These are phyloP conservation scores for Eupithecia tripunctaria DNA, from an alignment of 2,888 invertebrate genomes.

Conservation along the genomic window DNA sequence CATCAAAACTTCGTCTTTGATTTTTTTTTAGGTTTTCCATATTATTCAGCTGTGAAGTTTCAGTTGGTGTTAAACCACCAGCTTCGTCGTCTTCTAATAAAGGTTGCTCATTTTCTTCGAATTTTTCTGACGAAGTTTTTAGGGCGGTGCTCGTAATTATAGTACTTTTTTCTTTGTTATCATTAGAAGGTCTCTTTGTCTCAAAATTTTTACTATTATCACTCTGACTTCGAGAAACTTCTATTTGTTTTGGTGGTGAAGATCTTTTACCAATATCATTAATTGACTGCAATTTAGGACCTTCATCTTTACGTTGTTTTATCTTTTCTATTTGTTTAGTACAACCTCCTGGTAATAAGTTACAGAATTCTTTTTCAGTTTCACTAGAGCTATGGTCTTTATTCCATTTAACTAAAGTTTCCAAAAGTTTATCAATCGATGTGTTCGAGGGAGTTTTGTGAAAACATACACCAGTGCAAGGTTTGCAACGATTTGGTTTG, in stretches of 20 bases:
- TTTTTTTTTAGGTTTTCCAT: not conserved
- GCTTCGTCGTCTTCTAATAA: not conserved
- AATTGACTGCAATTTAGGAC: not conserved
- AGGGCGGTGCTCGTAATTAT: not conserved
- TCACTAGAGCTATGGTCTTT: conserved; percentile 26
- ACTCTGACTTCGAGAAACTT: not conserved
- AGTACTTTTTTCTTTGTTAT: not conserved
- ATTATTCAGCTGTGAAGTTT: not conserved
- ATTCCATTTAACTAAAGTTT: conserved; percentile 60
- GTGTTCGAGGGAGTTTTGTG: conserved; percentile 70
- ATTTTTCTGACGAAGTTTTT: not conserved
- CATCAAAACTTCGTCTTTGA: not conserved
- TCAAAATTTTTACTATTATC: not conserved
- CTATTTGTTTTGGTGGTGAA: not conserved
- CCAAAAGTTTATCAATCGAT: conserved; percentile 69
- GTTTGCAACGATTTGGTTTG: conserved; percentile 46
- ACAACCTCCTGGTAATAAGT: conserved; percentile 13
- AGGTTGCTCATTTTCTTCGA: not conserved
- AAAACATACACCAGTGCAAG: conserved; percentile 61
- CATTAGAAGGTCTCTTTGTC: not conserved
- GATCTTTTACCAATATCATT: not conserved
- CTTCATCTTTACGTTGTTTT: not conserved
- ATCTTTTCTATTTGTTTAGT: not conserved
- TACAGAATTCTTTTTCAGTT: conserved; percentile 36
- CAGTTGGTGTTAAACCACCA: not conserved